Percentiles rank a stretch among this genome's conserved stretches.
Conservation (phyloP, 2,888 invertebrate species). For the Drosophila phalerata region DNA sequence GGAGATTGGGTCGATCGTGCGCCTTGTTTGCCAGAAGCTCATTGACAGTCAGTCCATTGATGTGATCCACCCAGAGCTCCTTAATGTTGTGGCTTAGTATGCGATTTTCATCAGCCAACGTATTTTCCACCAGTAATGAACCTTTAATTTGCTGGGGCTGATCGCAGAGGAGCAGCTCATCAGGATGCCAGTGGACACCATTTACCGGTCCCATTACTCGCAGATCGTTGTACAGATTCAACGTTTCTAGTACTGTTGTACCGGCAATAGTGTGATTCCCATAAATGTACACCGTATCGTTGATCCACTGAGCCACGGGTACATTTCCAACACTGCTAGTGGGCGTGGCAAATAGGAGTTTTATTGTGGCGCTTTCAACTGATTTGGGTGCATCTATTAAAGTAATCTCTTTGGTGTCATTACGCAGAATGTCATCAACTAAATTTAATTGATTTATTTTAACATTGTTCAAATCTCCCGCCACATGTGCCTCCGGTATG, state of each 20-base stretch:
- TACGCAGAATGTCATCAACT: constrained; percentile 86
- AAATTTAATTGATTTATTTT: constrained; percentile 87
- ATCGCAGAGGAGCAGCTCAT: constrained; percentile 82
- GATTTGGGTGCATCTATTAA: constrained; percentile 73
- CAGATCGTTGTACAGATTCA: constrained; percentile 81
- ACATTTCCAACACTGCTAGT: constrained; percentile 85
- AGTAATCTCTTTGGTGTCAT: constrained; percentile 83
- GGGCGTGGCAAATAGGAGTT: constrained; percentile 82
- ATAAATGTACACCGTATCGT: constrained; percentile 85
- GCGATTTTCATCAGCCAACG: constrained; percentile 52
- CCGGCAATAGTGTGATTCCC: constrained; percentile 85
- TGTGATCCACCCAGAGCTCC: constrained; percentile 68
- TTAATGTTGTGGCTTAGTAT: constrained; percentile 80
- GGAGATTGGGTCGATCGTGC: constrained; percentile 70
- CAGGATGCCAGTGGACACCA: constrained; percentile 83
- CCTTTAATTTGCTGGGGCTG: constrained; percentile 73
- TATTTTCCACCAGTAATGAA: constrained; percentile 72
- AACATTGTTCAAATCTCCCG: constrained; percentile 81
- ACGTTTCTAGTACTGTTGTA: constrained; percentile 80
- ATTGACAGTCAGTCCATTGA: constrained; percentile 82
- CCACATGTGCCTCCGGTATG: constrained; percentile 62
- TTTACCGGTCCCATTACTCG: constrained; percentile 83
- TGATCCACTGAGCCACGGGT: constrained; percentile 86
- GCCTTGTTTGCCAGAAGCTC: constrained; percentile 67
- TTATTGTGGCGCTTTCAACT: constrained; percentile 79